Evolutionary conservation across 2,797 vertebrate genomes (phyloP), one percentile per base, ranked within the genome.

Genomic region (Myotis myotis): DNA sequence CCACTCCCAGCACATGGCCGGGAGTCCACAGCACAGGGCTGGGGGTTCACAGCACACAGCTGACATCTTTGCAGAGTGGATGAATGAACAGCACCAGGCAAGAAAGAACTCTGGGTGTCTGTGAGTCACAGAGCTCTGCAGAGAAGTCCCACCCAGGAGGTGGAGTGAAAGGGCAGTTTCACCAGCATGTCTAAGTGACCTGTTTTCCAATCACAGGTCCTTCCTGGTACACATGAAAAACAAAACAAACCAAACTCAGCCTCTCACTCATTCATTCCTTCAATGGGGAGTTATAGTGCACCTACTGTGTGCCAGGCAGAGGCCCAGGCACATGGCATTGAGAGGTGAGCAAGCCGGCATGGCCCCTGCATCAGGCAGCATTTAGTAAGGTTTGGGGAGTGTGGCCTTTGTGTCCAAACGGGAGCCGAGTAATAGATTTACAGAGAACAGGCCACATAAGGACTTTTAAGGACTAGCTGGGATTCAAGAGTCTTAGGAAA

Each of bases 401-500:
- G n/a, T 33, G 64, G 8, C 6, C 44, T 44, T 79, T 70, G 12
- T 94, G 82, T 72, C 28, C 75, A 20, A 87, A 92, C 66, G 47
- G 74, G 92, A 81, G 30, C 60, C 8, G 20, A 78, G 79, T 47
- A 53, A 92, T 4, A 70, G 30, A 66, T 49, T 90, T 53, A 25
- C 0, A 91, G 83, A 57, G n/a, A 60, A 75, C 13, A 49, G 51
- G 44, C 19, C 36, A 36, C 6, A 5, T 5, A n/a, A 74, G 36
- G 38, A 81, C 17, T 72, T 85, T 28, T 74, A 82, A 78, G 60
- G 89, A 93, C 80, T 79, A 38, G 25, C 68, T 93, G 41, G 38
- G 53, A 62, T 82, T 93, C 87, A 71, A 36, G 13, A 62, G 49
- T 68, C 53, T 64, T 49, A 51, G 44, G 19, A 33, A 87, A 62